Evolutionary conservation across 2,888 invertebrate species (phyloP).

Genomic region (Molanna angustata): DNA sequence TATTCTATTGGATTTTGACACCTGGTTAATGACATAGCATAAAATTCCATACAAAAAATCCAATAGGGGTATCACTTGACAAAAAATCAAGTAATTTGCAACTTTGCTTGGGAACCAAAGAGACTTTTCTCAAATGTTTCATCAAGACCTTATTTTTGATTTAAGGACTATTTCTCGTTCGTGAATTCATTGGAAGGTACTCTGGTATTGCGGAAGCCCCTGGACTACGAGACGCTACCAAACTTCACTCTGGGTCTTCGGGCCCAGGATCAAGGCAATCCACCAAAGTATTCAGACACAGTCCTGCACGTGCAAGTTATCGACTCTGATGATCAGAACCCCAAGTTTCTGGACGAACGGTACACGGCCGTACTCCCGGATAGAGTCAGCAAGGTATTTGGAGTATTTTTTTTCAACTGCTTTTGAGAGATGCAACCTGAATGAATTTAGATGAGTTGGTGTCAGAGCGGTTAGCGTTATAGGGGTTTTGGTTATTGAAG

Average conservation of each 20-base stretch:
- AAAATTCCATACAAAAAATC: too few relatives aligned
- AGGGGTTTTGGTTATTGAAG: too few relatives aligned
- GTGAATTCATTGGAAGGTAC: conserved; percentile 84
- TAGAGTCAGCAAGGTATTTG: conserved; percentile 51
- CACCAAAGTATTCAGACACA: conserved; percentile 74
- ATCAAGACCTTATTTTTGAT: conserved; percentile 25
- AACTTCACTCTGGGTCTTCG: conserved; percentile 75
- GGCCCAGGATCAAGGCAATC: conserved; percentile 78
- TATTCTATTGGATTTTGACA: too few relatives aligned
- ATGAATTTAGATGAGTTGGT: too few relatives aligned
- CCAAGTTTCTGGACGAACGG: conserved; percentile 72
- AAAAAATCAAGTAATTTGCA: too few relatives aligned
- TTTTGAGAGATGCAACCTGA: too few relatives aligned
- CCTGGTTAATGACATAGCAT: too few relatives aligned
- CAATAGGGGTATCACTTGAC: too few relatives aligned
- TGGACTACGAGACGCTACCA: conserved; percentile 79
- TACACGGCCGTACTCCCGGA: conserved; percentile 69
- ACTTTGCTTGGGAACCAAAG: too few relatives aligned
- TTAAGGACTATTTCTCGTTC: conserved; percentile 77
- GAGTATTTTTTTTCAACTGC: neutral
- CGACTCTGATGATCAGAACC: conserved; percentile 92
- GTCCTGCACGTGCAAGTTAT: conserved; percentile 73
- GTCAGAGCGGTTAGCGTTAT: too few relatives aligned
- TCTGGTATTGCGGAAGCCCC: conserved; percentile 70
- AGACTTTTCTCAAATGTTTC: too few relatives aligned